Base-by-base conservation (phyloP, 2,888 invertebrate species). In the Ophion obscuratus region DNA sequence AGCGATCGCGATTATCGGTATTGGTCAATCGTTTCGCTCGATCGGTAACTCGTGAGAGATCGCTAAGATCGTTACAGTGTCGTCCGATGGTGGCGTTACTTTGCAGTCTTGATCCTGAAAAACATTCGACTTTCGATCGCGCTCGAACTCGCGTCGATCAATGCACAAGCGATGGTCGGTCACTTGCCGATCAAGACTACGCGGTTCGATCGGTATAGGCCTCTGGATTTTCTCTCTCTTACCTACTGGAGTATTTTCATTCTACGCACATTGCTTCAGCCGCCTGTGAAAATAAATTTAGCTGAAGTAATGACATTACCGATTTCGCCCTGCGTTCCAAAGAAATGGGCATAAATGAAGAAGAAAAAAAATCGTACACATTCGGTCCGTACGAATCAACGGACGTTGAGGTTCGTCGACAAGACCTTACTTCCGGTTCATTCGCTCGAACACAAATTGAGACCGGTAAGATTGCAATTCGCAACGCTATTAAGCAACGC, bases 401-500 rank as follows among this genome's bases (percentile, higher is more conserved):
- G 31, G 40, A 7, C 40, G 11, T 11, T 47, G 14, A 11, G 14
- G 14, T 14, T 47, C 11, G 47, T 47, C 11, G 14, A 14, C 47
- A 17, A 47, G 3, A 44, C 70, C 10, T 1, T n/a, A 70, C 27
- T 78, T 78, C 61, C 61, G 70, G 62, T 47, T 71, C 14, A 10
- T 62, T 2, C 14, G 27, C 27, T 73, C 17, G 14, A 36, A 17
- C 24, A 57, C 2, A 5, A 47, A 64, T 71, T 64, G 53, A n/a
- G 6, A 64, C 47, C 53, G 71, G 62, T 71, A 10, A 70, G 53
- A 80, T 70, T 27, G 36, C 47, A 17, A 80, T 73, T 73, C 53
- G 80, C 64, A 61, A 80, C 64, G 64, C 20, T 17, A 64, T 80
- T 71, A 80, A 62, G 80, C 71, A 80, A 79, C 44, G 31, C 20